Base-by-base conservation (phyloP, 2,113 vertebrate genomes). In the Sula dactylatra region DNA sequence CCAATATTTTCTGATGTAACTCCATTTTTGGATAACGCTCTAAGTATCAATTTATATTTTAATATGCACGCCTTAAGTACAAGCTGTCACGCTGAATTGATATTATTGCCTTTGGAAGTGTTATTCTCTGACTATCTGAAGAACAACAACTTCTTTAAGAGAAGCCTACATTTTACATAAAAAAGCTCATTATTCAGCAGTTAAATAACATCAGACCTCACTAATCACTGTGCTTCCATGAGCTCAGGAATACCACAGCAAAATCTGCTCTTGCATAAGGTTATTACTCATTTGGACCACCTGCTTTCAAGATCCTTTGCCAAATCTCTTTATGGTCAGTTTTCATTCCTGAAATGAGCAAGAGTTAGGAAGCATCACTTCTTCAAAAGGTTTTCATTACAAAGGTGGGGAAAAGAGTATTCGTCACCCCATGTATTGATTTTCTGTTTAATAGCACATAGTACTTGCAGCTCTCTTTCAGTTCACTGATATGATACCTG, bases 271-370 rank as follows among this genome's bases (percentile, higher is more conserved):
- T 81, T 81, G 42, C 38, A 16, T 71, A 67, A 91, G 50, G 4
- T 21, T 69, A 56, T 94, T 95, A 69, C 10, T 93, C 34, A 81
- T 91, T 74, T 50, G 79, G 22, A 86, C 36, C 73, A 78, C 24
- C 65, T 67, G 58, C 70, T 78, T 81, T 81, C 54, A 83, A 38
- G 29, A 62, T 40, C 31, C 26, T 82, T 67, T 70, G n/a, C 73
- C 78, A 96, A 89, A 70, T 55, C 22, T 64, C 19, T 70, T 65
- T 12, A 20, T 16, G 17, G n/a, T 31, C 42, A 45, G 25, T 64
- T 45, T 84, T 87, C 26, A n/a, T 27, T 8, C 19, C 38, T 45
- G 36, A 86, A 89, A 86, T 10, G 7, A 67, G 27, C 50, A 71
- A 36, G 9, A 74, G 24, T 56, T 54, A 67, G 42, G 19, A 91